A percentile compares a stretch with the other conserved stretches of the same genome.
Evolutionary conservation across 2,113 vertebrate species (phyloP).

Genomic region (Laticauda colubrina): DNA sequence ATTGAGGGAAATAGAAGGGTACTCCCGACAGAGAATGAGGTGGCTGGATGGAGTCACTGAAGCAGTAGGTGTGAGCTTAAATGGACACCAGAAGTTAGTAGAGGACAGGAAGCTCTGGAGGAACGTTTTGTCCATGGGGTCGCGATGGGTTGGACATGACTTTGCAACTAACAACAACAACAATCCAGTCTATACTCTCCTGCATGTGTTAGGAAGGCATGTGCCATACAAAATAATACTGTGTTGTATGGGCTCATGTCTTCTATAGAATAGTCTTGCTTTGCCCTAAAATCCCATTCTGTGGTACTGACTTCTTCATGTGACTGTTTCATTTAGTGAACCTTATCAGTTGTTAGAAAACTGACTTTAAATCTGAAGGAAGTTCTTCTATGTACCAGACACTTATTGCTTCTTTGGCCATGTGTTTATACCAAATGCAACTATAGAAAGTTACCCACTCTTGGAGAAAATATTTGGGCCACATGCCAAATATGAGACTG

Average conservation of each 20-base stretch:
- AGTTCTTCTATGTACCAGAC: background rate
- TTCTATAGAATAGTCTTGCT: background rate
- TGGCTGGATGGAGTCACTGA: too few species aligned
- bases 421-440: background rate
- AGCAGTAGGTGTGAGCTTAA: too few species aligned
- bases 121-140: too few species aligned
- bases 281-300: background rate
- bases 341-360: background rate
- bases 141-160: too few species aligned
- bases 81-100: too few species aligned
- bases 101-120: too few species aligned
- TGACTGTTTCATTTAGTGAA: background rate
- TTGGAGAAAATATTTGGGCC: background rate
- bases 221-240: background rate
- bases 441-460: background rate
- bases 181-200: background rate
- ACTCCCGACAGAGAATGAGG: too few species aligned
- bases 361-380: background rate
- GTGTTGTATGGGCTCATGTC: background rate
- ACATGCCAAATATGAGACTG: background rate
- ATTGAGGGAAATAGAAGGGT: too few species aligned
- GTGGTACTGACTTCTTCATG: background rate
- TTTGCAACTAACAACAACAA: too few species aligned
- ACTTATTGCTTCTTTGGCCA: background rate
- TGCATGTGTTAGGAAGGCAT: background rate